A percentile compares a stretch with the other conserved stretches of the same genome.
These are phyloP conservation scores for Daktulosphaira vitifoliae DNA, from an alignment of 1,140 invertebrate species.

Conservation along the genomic window DNA sequence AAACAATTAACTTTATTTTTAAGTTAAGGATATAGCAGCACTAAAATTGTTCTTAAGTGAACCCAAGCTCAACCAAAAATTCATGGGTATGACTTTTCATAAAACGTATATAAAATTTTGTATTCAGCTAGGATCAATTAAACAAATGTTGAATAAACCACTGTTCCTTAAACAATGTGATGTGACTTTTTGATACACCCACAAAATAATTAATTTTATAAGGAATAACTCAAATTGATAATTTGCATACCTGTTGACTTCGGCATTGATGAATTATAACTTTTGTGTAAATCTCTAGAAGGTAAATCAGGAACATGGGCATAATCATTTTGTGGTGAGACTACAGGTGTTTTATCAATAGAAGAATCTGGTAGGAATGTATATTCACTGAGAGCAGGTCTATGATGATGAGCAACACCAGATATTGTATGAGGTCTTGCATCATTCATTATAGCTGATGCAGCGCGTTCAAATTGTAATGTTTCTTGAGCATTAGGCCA, in stretches of 20 bases:
- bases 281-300: constrained; percentile 21
- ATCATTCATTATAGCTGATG: constrained; percentile 62
- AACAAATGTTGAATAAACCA: too few relatives aligned
- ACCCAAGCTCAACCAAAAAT: too few relatives aligned
- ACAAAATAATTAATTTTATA: too few relatives aligned
- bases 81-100: too few relatives aligned
- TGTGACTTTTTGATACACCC: too few relatives aligned
- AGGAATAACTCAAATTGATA: too few relatives aligned
- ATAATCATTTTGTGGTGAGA: constrained; percentile 35
- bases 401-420: constrained; percentile 59
- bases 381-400: constrained; percentile 77
- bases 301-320: constrained; percentile 17
- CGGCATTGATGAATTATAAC: constrained; percentile 1
- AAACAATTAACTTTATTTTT: too few relatives aligned
- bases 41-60: too few relatives aligned
- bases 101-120: too few relatives aligned
- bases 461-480: constrained; percentile 62
- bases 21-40: too few relatives aligned
- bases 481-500: constrained; percentile 80
- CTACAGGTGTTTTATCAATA: constrained; percentile 35
- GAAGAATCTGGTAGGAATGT: constrained; percentile 66
- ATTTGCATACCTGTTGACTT: constrained; percentile 13
- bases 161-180: too few relatives aligned
- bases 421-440: constrained; percentile 83
- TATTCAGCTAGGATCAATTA: too few relatives aligned